A percentile compares a stretch with the other conserved stretches of the same genome.
These are phyloP conservation scores for Plagiodera versicolora DNA, from an alignment of 2,888 invertebrate genomes.

Conservation along the genomic window DNA sequence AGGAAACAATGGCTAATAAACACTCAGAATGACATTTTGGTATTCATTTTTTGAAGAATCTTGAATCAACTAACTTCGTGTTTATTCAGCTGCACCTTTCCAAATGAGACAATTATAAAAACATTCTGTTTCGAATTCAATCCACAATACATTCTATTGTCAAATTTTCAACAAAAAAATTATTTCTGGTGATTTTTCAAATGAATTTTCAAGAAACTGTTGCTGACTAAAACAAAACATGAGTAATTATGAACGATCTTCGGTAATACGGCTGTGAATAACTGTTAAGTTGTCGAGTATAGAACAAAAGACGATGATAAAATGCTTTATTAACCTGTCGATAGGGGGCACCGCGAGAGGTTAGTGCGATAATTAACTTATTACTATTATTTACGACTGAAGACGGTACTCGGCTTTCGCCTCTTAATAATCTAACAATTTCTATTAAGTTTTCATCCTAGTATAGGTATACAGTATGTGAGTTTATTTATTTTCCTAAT, in stretches of 20 bases:
- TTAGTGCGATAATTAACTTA: constrained; percentile 15
- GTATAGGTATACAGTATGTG: too few species aligned
- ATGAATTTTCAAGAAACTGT: background rate
- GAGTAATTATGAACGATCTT: background rate
- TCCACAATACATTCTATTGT: too few species aligned
- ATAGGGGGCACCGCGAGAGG: constrained; percentile 15
- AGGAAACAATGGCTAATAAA: background rate
- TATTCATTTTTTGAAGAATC: background rate
- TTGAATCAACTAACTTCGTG: background rate
- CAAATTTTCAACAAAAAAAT: too few species aligned
- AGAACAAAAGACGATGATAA: constrained; percentile 4
- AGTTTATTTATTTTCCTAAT: too few species aligned
- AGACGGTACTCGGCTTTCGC: background rate
- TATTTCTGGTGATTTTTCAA: background rate
- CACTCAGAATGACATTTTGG: background rate
- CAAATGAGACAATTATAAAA: too few species aligned
- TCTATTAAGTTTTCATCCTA: background rate
- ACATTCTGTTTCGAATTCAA: too few species aligned
- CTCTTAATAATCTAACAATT: background rate
- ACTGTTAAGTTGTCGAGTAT: background rate
- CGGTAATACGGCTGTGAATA: background rate
- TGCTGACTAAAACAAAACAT: background rate
- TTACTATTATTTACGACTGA: constrained; percentile 1
- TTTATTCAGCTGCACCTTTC: too few species aligned
- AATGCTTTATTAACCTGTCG: constrained; percentile 12